Percentiles rank a stretch among this genome's conserved stretches.
Conservation (phyloP, 2,888 invertebrate species). For the Sericinus montela region DNA sequence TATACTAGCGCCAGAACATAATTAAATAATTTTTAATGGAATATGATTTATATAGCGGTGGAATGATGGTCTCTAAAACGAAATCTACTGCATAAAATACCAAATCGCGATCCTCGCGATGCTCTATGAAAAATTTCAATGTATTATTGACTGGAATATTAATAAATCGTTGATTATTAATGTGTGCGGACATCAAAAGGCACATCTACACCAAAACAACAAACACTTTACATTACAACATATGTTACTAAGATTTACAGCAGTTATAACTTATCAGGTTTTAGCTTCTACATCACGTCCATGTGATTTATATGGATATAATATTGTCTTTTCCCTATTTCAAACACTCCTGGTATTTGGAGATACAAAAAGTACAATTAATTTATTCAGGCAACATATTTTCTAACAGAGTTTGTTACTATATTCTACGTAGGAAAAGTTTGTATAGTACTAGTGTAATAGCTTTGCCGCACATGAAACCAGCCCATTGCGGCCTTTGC, state of each 20-base stretch:
- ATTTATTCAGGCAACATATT: too few relatives aligned
- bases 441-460: too few relatives aligned
- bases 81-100: neutral
- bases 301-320: neutral
- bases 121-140: neutral
- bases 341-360: neutral
- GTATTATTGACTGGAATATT: neutral
- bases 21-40: neutral
- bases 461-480: too few relatives aligned
- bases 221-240: constrained; percentile 4
- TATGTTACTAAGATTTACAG: neutral
- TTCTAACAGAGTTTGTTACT: too few relatives aligned
- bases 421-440: too few relatives aligned
- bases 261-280: neutral
- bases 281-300: neutral
- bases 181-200: neutral
- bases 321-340: neutral
- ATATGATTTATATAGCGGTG: neutral
- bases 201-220: constrained; percentile 5
- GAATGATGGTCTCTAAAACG: neutral
- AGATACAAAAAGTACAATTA: too few relatives aligned
- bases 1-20: constrained; percentile 6
- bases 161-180: neutral
- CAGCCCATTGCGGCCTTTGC: too few relatives aligned
- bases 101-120: neutral